Conservation (phyloP, 2,797 vertebrate genomes). For the Amblyraja radiata region DNA sequence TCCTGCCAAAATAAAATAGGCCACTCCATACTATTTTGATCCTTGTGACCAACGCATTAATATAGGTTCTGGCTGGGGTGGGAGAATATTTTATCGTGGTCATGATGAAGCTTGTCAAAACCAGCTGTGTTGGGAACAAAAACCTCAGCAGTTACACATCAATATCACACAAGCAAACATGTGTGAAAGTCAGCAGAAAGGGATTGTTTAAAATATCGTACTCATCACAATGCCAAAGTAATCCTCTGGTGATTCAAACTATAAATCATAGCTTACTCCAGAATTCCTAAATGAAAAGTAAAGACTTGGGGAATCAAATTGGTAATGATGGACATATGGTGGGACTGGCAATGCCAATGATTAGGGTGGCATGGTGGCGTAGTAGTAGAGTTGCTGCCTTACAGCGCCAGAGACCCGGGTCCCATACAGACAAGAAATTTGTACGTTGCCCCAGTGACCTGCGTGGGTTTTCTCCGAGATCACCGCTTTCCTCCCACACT, state of each 20-base stretch:
- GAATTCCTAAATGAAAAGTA: neutral
- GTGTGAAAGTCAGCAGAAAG: neutral
- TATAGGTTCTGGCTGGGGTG: neutral
- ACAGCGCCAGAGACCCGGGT: too few relatives aligned
- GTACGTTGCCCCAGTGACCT: too few relatives aligned
- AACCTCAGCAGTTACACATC: neutral
- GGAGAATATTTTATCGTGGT: neutral
- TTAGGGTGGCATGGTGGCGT: too few relatives aligned
- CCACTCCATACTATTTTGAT: neutral
- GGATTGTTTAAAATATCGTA: neutral
- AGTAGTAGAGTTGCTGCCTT: too few relatives aligned
- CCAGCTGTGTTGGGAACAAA: neutral
- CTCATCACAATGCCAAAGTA: neutral
- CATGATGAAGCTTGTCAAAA: neutral
- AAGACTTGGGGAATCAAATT: neutral
- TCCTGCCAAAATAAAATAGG: neutral
- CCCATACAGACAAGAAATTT: too few relatives aligned
- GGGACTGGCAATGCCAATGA: too few relatives aligned
- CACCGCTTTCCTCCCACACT: too few relatives aligned
- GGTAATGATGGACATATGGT: neutral
- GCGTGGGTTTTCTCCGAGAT: too few relatives aligned
- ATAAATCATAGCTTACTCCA: neutral
- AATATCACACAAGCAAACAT: neutral
- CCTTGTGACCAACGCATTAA: neutral
- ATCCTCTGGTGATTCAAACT: neutral